Conservation (phyloP, 2,113 vertebrate genomes). For the Nibea coibor region DNA sequence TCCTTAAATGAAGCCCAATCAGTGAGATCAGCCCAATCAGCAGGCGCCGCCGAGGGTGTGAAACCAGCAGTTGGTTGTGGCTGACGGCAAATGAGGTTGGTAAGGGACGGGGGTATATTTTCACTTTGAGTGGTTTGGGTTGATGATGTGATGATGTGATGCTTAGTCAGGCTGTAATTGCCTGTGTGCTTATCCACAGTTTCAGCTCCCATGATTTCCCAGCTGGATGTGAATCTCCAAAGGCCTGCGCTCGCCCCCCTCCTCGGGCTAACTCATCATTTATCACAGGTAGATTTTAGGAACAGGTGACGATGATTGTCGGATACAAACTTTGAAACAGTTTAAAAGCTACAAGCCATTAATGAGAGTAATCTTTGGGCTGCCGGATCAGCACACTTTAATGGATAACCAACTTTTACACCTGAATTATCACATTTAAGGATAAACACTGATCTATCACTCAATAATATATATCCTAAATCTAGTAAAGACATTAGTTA, state of each 20-base stretch:
- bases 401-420: too few relatives aligned
- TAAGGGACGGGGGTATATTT: slow-evolving; percentile 52
- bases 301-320: slow-evolving; percentile 30
- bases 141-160: slow-evolving; percentile 52
- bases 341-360: not conserved
- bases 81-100: slow-evolving; percentile 54
- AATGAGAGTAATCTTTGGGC: too few relatives aligned
- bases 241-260: slow-evolving; percentile 14
- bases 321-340: not conserved
- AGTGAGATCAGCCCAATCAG: slow-evolving; percentile 58
- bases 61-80: slow-evolving; percentile 52
- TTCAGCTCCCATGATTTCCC: slow-evolving; percentile 61
- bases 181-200: slow-evolving; percentile 39
- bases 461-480: too few relatives aligned
- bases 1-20: slow-evolving; percentile 52
- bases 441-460: not conserved
- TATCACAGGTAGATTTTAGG: slow-evolving; percentile 25
- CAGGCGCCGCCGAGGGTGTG: slow-evolving; percentile 33
- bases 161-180: slow-evolving; percentile 61
- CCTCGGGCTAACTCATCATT: slow-evolving; percentile 24
- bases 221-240: slow-evolving; percentile 35
- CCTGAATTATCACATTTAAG: too few relatives aligned
- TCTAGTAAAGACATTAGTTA: not conserved
- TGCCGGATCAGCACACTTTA: too few relatives aligned
- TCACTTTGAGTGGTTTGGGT: slow-evolving; percentile 48